Conservation (phyloP, 1,140 invertebrate species). For the Tenebrio molitor region DNA sequence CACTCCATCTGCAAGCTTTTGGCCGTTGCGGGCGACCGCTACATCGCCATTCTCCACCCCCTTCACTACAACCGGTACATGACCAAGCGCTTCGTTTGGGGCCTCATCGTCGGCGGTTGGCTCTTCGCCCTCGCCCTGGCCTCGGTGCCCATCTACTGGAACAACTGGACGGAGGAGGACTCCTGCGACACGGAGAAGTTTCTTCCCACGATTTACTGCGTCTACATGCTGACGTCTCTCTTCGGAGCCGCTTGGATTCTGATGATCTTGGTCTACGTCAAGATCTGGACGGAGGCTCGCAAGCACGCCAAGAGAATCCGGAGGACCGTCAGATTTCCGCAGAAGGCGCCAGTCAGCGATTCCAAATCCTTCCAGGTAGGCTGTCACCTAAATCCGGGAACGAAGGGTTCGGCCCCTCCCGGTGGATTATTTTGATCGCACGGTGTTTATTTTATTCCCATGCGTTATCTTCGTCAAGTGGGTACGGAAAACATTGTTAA, state of each 20-base stretch:
- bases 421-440: too few relatives aligned
- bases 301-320: constrained; percentile 75
- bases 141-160: constrained; percentile 78
- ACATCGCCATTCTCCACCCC: constrained; percentile 84
- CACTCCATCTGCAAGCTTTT: constrained; percentile 85
- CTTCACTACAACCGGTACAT: constrained; percentile 79
- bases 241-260: constrained; percentile 77
- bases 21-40: constrained; percentile 85
- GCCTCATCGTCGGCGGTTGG: constrained; percentile 75
- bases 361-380: constrained; percentile 77
- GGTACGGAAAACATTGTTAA: neutral
- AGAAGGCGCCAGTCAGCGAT: constrained; percentile 63
- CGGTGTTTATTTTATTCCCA: neutral
- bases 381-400: neutral
- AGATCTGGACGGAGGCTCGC: constrained; percentile 78
- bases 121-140: constrained; percentile 72
- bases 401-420: too few relatives aligned
- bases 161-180: constrained; percentile 69
- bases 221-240: constrained; percentile 75
- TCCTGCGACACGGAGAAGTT: constrained; percentile 52
- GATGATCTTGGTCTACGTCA: constrained; percentile 78
- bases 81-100: constrained; percentile 72
- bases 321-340: constrained; percentile 59
- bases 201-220: constrained; percentile 72
- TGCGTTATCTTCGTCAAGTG: neutral